Evolutionary conservation across 1,140 invertebrate species (phyloP), one percentile per base, ranked within the genome.

Genomic region (Drosophila bipectinata): DNA sequence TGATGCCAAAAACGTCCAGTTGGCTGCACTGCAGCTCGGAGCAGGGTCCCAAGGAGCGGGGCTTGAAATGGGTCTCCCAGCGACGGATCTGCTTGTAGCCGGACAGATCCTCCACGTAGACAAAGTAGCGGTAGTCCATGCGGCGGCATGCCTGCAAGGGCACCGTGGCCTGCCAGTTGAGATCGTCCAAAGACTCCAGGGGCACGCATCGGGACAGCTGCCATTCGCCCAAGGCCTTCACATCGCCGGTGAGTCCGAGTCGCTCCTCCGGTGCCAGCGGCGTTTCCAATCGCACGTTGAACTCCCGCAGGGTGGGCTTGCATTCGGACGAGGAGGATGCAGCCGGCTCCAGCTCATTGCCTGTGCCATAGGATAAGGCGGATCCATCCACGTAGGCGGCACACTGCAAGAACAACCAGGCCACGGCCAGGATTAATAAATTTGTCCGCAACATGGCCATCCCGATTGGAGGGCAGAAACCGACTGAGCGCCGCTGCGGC

Each of bases 1-100:
- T 62, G 12, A 79, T 37, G 75, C 94, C 94, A 85, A 94, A 93
- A 58, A 92, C 93, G 26, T 95, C 90, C 61, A 85, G 41, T 5
- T 75, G 75, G 45, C 71, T 73, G 64, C 69, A 74, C 14, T 88
- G 64, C n/a, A 77, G 47, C 37, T 77, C 72, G 4, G 58, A 12
- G 26, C 73, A 61, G 4, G 82, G 64, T 4, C 63, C 53, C 63
- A 91, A 24, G 1, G 34, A 39, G 14, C 96, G 91, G 15, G 96
- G 95, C 69, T 92, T 92, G 51, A 96, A 92, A 75, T 95, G 94
- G 1, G 96, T 96, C 90, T 97, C 96, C 96, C 96, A 97, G 79
- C 93, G 93, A 18, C 95, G 93, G 21, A 96, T 93, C 15, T 95
- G 91, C 57, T 85, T 91, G 51, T 81, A 64, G 6, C 87, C 90